These are phyloP conservation scores for Rissa tridactyla DNA, from an alignment of 2,113 vertebrate genomes.

Conservation along the genomic window DNA sequence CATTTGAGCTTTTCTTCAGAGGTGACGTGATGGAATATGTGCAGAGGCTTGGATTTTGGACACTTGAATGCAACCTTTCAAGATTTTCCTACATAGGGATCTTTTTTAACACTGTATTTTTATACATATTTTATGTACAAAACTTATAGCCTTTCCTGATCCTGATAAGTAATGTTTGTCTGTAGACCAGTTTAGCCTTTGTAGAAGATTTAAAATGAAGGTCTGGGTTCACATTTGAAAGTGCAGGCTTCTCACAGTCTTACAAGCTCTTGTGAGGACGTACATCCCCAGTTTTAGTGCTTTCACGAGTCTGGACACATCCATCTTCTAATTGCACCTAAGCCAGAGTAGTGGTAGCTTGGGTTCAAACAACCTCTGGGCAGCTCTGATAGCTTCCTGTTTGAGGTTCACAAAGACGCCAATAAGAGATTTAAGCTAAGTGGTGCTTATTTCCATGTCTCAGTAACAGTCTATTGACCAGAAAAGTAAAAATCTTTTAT, in stretches of 20 bases:
- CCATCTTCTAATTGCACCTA: background rate
- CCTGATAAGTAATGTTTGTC: background rate
- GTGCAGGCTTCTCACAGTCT: background rate
- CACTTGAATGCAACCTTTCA: background rate
- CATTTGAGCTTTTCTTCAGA: background rate
- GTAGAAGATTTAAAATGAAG: background rate
- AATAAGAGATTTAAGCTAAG: background rate
- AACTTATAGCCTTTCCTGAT: background rate
- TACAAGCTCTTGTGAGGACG: background rate
- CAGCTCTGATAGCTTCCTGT: background rate
- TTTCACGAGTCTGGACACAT: background rate
- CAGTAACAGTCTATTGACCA: fast-evolving
- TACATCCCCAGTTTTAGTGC: background rate
- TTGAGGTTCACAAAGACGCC: background rate
- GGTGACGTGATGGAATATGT: background rate
- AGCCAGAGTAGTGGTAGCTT: background rate
- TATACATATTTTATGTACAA: background rate
- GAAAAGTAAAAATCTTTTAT: background rate
- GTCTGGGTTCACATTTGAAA: background rate
- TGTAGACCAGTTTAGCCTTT: background rate
- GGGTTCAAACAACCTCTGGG: background rate
- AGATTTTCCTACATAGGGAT: background rate
- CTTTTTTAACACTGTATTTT: background rate
- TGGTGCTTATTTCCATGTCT: background rate
- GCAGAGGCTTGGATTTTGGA: background rate